Conservation (phyloP, 2,888 invertebrate genomes). For the Magallana nippona region DNA sequence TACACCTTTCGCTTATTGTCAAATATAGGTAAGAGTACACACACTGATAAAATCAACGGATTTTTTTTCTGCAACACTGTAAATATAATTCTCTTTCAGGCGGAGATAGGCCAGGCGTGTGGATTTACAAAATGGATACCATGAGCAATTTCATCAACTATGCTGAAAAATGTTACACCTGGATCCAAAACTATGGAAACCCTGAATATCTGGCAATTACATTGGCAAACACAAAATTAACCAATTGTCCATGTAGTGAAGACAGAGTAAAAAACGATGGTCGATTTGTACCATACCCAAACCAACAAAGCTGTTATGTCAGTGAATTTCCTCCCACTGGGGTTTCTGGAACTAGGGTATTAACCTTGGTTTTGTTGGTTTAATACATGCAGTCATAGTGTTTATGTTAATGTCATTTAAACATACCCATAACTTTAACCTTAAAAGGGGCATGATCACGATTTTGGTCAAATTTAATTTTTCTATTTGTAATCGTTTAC, state of each 20-base stretch:
- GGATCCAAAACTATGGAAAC: not conserved
- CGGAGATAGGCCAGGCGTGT: constrained; percentile 8
- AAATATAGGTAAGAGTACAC: too few relatives aligned
- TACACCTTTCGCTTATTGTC: too few relatives aligned
- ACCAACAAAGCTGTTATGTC: constrained; percentile 32
- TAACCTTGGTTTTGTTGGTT: not conserved
- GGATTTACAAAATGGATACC: constrained; percentile 38
- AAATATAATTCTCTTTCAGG: too few relatives aligned
- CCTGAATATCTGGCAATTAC: not conserved
- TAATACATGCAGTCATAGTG: too few relatives aligned
- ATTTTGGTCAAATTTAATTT: too few relatives aligned
- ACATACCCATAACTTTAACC: too few relatives aligned
- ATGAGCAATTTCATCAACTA: constrained; percentile 39
- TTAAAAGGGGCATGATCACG: too few relatives aligned
- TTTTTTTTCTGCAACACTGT: too few relatives aligned
- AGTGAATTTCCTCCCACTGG: not conserved
- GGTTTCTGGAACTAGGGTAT: constrained; percentile 39
- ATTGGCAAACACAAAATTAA: constrained; percentile 14
- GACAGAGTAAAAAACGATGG: constrained; percentile 23
- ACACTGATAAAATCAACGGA: too few relatives aligned
- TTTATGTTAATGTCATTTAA: too few relatives aligned
- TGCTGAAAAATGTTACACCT: constrained; percentile 37
- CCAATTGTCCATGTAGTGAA: constrained; percentile 42
- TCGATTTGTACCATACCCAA: constrained; percentile 3
- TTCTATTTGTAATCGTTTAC: too few relatives aligned